Evolutionary conservation across 2,113 vertebrate species (phyloP), one percentile per base, ranked within the genome.

Genomic region (Lota lota): DNA sequence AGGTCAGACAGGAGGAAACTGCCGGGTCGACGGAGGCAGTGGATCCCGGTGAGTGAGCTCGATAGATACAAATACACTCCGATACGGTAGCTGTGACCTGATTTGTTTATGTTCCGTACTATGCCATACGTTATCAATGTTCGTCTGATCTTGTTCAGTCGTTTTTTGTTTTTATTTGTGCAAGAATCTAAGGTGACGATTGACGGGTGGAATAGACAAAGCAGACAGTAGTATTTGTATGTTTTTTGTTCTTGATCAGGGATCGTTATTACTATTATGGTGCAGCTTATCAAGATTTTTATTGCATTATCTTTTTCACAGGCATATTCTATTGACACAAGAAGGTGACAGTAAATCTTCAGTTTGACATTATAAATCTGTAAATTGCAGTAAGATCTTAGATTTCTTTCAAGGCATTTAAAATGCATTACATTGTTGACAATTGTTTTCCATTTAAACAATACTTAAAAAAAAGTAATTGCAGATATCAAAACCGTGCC

Each of bases 1-100:
- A 83, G 87, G 85, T 81, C 80, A 87, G 79, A 63, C 75, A 79
- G 82, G 72, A 85, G 78, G 78, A 79, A 80, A 63, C 77, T 75
- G 75, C 79, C 68, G 80, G 79, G 79, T 79, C 64, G 64, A 67
- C 63, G 74, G 65, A 80, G 69, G 69, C 73, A 53, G 79, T 73
- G 79, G 76, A 65, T 80, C 81, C 64, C 61, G 85, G 77, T 79
- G 77, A 84, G 79, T 79, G 82, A 66, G 61, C 69, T 71, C 79
- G 74, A 72, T 2, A 28, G 20, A 7, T 12, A 22, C 17, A 22
- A 40, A 56, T 28, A 5, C 28, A 3, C 28, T 28, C 28, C 28
- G 28, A 1, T 28, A 3, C 4, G 28, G 28, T 28, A 28, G 28
- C 28, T 3, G 28, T 3, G 28, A 28, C 28, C 6, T 28, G 28